Evolutionary conservation across 30 jellyfish, hydroid and myxozoan genomes (phyloP).

Genomic region (Aurelia sp.): DNA sequence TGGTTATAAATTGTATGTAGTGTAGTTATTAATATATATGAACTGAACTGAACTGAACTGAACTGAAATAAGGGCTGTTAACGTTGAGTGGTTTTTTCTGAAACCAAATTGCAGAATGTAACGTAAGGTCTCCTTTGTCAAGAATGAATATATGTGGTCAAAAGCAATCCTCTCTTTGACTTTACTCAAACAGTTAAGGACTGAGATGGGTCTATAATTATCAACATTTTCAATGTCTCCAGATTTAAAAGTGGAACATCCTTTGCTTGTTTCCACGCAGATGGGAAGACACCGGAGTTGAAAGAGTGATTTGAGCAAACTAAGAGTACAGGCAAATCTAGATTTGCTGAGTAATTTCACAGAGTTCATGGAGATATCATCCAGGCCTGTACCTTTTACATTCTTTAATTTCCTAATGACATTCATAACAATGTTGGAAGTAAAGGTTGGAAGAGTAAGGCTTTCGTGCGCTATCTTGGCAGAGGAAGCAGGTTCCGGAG

Average conservation of each 20-base stretch:
- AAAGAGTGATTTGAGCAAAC: constrained; percentile 7
- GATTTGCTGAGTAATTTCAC: no score
- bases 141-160: no score
- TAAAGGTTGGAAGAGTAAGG: background rate
- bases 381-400: constrained; percentile 44
- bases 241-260: constrained; percentile 23
- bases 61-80: constrained; percentile 42
- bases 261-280: constrained; percentile 23
- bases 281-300: constrained; percentile 29
- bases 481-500: no score
- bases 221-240: constrained; percentile 30
- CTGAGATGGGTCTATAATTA: no score
- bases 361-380: constrained; percentile 11
- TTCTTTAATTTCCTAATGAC: constrained; percentile 1
- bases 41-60: no score
- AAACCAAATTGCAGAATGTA: constrained; percentile 25
- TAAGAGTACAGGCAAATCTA: constrained; percentile 5
- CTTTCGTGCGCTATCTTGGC: background rate
- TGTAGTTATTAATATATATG: no score
- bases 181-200: no score
- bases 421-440: background rate
- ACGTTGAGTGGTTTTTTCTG: constrained; percentile 2
- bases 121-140: constrained; percentile 7
- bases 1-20: no score
- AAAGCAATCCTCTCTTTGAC: no score